Base-by-base conservation (phyloP, 2,113 vertebrate species). In the Phoenicopterus ruber region DNA sequence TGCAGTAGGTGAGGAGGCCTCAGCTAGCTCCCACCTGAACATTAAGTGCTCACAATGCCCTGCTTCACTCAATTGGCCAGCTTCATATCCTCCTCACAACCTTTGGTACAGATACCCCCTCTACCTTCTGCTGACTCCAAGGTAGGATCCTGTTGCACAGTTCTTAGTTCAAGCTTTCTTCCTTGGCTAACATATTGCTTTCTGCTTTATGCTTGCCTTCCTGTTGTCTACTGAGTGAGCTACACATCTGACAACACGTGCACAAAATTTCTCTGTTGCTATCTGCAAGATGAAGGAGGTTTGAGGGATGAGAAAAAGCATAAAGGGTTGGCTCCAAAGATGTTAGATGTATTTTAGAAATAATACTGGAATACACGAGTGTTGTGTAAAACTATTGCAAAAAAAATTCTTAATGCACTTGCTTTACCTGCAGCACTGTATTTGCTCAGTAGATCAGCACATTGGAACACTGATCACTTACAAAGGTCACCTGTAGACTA, bases 211-310 rank as follows among this genome's bases (percentile, higher is more conserved):
- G 1, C 11, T 59, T 61, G 36, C 17, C 19, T 74, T 38, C 34
- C 46, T 49, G 24, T 2, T 47, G 34, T 20, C 36, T 31, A n/a
- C 4, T 8, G 73, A 42, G 47, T 6, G 24, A 86, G 18, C 28
- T 52, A 18, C 47, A 19, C 42, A n/a, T 57, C 10, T 21, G 10
- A 20, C 3, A 32, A 26, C 9, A 42, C 0, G 0, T 4, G 5
- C 17, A 50, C n/a, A 21, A 62, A 71, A 10, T 29, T 79, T 32
- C 40, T 47, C n/a, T 47, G 8, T 19, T 2, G 1, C 6, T 72
- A 3, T 59, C 49, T 54, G 20, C 10, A 26, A 55, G 18, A 83
- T 16, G 13, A 79, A 40, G 36, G 26, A 49, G 9, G 13, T 13
- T 62, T 36, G 7, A 6, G 19, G 3, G 8, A 69, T 5, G 4